Percentiles rank a stretch among this genome's conserved stretches.
These are phyloP conservation scores for Rhyacophila brunnea DNA, from an alignment of 1,140 invertebrate species.

Conservation along the genomic window DNA sequence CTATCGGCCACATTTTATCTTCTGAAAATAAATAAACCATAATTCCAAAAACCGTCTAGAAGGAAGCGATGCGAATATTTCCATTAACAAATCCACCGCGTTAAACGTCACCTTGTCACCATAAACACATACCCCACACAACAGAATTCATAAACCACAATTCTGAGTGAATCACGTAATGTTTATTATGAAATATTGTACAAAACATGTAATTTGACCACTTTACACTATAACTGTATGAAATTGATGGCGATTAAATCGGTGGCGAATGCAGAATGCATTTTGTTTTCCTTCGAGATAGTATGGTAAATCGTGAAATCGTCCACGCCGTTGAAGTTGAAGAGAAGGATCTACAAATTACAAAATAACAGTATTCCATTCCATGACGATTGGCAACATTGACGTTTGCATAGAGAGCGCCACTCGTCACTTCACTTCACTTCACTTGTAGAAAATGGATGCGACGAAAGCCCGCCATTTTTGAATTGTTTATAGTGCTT, in stretches of 20 bases:
- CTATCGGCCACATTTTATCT: slow-evolving; percentile 24
- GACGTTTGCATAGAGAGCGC: slow-evolving; percentile 6
- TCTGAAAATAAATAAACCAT: slow-evolving; percentile 7
- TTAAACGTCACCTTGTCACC: slow-evolving; percentile 29
- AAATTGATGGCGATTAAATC: no score
- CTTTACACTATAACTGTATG: neutral
- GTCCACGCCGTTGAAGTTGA: slow-evolving; percentile 23
- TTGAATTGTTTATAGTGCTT: no score
- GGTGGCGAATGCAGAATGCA: neutral
- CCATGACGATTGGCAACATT: slow-evolving; percentile 15
- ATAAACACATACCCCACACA: slow-evolving; percentile 26
- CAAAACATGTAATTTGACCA: slow-evolving; percentile 4
- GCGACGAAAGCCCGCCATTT: no score
- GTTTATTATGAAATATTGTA: slow-evolving; percentile 4
- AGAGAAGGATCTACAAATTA: slow-evolving; percentile 11
- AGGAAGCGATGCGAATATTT: slow-evolving; percentile 13
- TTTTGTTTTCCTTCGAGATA: neutral
- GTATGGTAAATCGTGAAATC: neutral
- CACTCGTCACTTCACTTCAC: no score
- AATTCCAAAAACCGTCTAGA: slow-evolving; percentile 12
- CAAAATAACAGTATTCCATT: slow-evolving; percentile 22
- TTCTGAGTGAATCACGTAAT: slow-evolving; percentile 18
- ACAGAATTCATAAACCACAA: slow-evolving; percentile 19
- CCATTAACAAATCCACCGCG: slow-evolving; percentile 18
- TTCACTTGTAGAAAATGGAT: no score